Percentiles rank a stretch among this genome's conserved stretches.
phyloP scores from a whole-genome alignment of 2,888 invertebrate species.

The Hirtodrosophila trivittata region DNA sequence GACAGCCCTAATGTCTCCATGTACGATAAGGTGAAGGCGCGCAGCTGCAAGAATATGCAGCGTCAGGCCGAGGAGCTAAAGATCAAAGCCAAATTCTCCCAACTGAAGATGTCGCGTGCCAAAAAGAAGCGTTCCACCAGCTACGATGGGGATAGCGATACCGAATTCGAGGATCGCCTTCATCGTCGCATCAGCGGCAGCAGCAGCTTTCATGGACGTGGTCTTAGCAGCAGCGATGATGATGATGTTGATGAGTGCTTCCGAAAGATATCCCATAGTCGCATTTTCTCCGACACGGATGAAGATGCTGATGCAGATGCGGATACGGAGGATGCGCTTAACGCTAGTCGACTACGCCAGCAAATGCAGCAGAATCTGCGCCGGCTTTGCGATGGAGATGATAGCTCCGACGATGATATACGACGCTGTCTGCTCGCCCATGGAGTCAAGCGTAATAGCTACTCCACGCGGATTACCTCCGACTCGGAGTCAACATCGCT shows the following conservation, averaged over 20 bases:
- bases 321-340: constrained; percentile 27
- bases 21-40: constrained; percentile 98
- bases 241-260: constrained; percentile 81
- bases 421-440: constrained; percentile 82
- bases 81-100: constrained; percentile 94
- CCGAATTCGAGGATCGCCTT: constrained; percentile 84
- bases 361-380: constrained; percentile 85
- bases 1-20: constrained; percentile 95
- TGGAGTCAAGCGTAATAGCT: constrained; percentile 87
- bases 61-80: constrained; percentile 96
- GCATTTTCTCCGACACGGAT: constrained; percentile 84
- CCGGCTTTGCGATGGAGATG: constrained; percentile 84
- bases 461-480: constrained; percentile 89
- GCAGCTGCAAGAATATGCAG: constrained; percentile 96
- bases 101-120: constrained; percentile 93
- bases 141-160: constrained; percentile 94
- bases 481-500: constrained; percentile 86
- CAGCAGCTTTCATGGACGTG: constrained; percentile 71
- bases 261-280: constrained; percentile 55
- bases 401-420: constrained; percentile 81
- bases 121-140: constrained; percentile 95
- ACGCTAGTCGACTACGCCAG: constrained; percentile 58
- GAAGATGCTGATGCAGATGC: constrained; percentile 69
- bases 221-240: constrained; percentile 82
- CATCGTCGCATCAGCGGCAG: constrained; percentile 76